phyloP scores from a whole-genome alignment of 2,113 vertebrate genomes.

The Neomonachus schauinslandi region DNA sequence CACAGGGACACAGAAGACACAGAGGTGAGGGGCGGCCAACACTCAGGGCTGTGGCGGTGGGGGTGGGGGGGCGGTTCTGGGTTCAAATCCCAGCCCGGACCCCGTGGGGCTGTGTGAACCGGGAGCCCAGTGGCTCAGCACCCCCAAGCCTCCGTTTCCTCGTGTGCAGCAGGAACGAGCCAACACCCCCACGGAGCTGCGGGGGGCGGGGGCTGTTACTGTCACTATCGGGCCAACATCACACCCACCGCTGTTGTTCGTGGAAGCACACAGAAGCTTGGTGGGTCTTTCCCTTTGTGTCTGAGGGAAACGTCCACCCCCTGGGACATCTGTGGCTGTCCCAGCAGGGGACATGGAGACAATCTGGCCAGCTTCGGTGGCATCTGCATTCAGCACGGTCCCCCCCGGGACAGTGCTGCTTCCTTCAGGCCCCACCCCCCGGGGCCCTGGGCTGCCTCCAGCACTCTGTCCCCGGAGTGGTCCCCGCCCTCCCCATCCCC shows the following conservation, averaged over 20 bases:
- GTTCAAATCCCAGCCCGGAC: neutral
- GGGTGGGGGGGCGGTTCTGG: fast-evolving
- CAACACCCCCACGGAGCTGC: fast-evolving
- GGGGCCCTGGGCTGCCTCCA: neutral
- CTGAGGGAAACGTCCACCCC: neutral
- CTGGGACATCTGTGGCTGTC: neutral
- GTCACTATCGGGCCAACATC: fast-evolving
- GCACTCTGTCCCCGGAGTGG: neutral
- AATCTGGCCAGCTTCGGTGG: neutral
- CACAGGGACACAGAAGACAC: neutral
- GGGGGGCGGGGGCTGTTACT: fast-evolving
- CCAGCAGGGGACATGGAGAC: neutral
- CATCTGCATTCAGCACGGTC: neutral
- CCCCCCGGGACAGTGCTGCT: fast-evolving
- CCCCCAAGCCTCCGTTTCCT: neutral
- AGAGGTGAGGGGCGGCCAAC: fast-evolving
- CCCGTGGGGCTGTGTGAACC: fast-evolving
- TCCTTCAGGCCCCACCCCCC: neutral
- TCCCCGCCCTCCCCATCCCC: neutral
- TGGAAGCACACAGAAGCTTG: neutral
- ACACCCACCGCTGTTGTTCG: fast-evolving
- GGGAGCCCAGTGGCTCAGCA: fast-evolving
- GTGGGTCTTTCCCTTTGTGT: neutral
- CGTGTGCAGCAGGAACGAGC: fast-evolving
- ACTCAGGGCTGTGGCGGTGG: neutral